Evolutionary conservation across 1,140 invertebrate genomes (phyloP).

Genomic region (Apis mellifera): DNA sequence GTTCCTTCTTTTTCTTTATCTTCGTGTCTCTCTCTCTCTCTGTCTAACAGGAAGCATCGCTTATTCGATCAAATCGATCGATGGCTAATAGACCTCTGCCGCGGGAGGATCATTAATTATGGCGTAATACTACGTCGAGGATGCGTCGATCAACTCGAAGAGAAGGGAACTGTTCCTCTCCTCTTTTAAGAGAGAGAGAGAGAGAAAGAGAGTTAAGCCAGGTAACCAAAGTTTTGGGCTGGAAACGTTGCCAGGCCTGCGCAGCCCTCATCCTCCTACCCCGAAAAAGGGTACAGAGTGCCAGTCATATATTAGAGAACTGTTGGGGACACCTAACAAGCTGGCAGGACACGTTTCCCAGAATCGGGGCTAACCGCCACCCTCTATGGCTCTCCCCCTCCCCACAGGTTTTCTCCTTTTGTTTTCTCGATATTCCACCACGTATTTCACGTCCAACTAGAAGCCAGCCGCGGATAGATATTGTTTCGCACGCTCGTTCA

Average conservation of each 20-base stretch:
- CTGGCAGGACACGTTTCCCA: conserved; percentile 78
- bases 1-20: background rate
- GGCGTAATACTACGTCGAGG: conserved; percentile 53
- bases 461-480: conserved; percentile 47
- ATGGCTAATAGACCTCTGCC: conserved; percentile 60
- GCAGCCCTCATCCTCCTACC: conserved; percentile 41
- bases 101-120: conserved; percentile 62
- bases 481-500: conserved; percentile 43
- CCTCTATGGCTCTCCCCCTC: conserved; percentile 5
- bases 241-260: conserved; percentile 14
- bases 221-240: conserved; percentile 55
- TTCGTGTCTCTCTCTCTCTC: background rate
- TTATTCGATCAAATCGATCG: conserved; percentile 57
- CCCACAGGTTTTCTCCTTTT: conserved; percentile 50
- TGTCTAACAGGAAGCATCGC: conserved; percentile 40
- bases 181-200: conserved; percentile 16
- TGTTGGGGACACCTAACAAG: conserved; percentile 79
- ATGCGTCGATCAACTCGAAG: conserved; percentile 7
- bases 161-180: too few relatives aligned
- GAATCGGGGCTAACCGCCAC: conserved; percentile 68
- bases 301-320: conserved; percentile 78
- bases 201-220: conserved; percentile 39
- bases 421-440: conserved; percentile 48
- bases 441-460: conserved; percentile 45
- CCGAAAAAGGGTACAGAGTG: conserved; percentile 67